Conservation (phyloP, 2,888 invertebrate genomes). For the Phaonia tiefii region DNA sequence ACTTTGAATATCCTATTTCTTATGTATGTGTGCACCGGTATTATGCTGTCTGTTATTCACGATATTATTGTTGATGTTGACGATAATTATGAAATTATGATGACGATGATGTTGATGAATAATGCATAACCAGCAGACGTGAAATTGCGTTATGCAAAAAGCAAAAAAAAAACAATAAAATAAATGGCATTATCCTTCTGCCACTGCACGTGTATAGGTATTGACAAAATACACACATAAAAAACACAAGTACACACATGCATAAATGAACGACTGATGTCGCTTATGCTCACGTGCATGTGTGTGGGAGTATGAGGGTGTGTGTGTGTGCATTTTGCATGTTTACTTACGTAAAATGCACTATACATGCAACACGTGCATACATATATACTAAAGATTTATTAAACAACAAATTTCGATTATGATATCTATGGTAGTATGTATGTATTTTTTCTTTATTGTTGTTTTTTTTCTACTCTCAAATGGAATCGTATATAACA, state of each 20-base stretch:
- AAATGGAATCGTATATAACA: slow-evolving; percentile 5
- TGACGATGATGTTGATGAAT: slow-evolving; percentile 16
- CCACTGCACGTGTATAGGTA: not conserved
- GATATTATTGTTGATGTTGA: not conserved
- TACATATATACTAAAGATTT: too few species aligned
- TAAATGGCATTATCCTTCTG: slow-evolving; percentile 4
- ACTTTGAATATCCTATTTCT: too few species aligned
- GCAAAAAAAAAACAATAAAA: not conserved
- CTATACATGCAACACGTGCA: too few species aligned
- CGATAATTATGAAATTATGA: slow-evolving; percentile 1
- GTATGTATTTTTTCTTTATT: slow-evolving; percentile 8
- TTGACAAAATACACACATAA: too few species aligned
- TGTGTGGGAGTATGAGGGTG: not conserved
- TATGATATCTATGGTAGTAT: not conserved
- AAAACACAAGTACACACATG: too few species aligned
- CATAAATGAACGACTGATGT: too few species aligned
- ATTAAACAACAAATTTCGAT: too few species aligned
- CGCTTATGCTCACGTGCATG: not conserved
- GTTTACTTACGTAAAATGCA: too few species aligned
- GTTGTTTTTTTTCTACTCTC: slow-evolving; percentile 8
- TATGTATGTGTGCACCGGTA: too few species aligned
- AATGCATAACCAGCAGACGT: slow-evolving; percentile 2
- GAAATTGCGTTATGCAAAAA: slow-evolving; percentile 1
- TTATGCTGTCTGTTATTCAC: too few species aligned
- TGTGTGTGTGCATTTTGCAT: not conserved